These are phyloP conservation scores for Eupithecia subumbrata DNA, from an alignment of 2,888 invertebrate genomes.

Conservation along the genomic window DNA sequence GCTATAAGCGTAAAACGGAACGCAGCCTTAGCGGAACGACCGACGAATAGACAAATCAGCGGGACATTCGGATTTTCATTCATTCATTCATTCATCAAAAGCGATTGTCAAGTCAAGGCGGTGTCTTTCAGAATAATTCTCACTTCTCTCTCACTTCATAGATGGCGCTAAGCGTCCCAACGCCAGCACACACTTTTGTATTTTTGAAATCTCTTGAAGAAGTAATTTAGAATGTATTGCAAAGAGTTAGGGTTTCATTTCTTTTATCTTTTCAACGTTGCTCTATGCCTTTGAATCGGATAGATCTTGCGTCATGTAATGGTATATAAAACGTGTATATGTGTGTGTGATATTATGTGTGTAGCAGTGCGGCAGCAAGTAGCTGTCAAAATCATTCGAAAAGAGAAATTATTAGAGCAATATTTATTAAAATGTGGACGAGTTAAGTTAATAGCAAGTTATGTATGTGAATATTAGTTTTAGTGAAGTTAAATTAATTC, in stretches of 20 bases:
- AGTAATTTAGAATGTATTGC: background rate
- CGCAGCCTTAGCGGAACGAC: no score
- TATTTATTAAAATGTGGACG: slow-evolving; percentile 65
- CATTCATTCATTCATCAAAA: background rate
- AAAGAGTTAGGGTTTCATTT: background rate
- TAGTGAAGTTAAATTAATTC: slow-evolving; percentile 66
- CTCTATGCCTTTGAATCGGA: background rate
- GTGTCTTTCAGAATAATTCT: background rate
- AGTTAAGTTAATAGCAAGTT: slow-evolving; percentile 67
- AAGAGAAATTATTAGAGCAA: slow-evolving; percentile 60
- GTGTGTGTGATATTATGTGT: background rate
- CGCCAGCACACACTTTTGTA: background rate
- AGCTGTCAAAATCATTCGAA: slow-evolving; percentile 71
- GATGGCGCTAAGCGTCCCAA: background rate
- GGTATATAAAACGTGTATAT: background rate
- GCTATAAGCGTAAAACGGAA: no score
- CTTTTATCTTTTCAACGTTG: background rate
- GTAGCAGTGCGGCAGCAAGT: slow-evolving; percentile 51
- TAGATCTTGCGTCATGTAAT: background rate
- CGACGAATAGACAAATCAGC: no score
- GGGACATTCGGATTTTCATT: no score
- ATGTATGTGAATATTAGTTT: slow-evolving; percentile 68
- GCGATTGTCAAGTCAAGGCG: no score
- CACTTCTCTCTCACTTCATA: no score
- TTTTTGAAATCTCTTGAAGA: background rate